These are phyloP conservation scores for Plectus sambesii DNA, from an alignment of 1,140 invertebrate genomes.

Conservation along the genomic window DNA sequence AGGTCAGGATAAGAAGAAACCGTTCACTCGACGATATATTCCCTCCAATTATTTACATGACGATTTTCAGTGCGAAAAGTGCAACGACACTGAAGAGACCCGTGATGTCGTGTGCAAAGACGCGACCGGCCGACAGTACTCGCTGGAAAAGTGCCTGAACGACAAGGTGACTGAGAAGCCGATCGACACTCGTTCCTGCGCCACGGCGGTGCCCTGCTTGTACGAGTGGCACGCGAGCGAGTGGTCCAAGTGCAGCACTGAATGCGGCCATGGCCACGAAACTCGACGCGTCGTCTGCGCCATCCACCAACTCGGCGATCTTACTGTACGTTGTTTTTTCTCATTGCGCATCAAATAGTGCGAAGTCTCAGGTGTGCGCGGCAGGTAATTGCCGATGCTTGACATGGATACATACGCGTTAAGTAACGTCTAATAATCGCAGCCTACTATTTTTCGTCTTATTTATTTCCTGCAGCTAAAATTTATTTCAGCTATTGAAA, in stretches of 20 bases:
- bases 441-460: too few relatives aligned
- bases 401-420: too few relatives aligned
- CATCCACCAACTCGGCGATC: slow-evolving; percentile 53
- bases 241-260: slow-evolving; percentile 64
- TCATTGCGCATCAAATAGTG: too few relatives aligned
- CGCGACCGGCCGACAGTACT: slow-evolving; percentile 36
- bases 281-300: slow-evolving; percentile 73
- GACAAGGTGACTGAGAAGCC: slow-evolving; percentile 38
- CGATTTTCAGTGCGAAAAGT: slow-evolving; percentile 32
- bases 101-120: slow-evolving; percentile 43
- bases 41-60: neutral
- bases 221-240: slow-evolving; percentile 71
- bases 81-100: slow-evolving; percentile 44
- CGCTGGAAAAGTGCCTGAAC: slow-evolving; percentile 39
- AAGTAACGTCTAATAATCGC: too few relatives aligned
- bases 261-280: slow-evolving; percentile 69
- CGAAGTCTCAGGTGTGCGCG: too few relatives aligned
- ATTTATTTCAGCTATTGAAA: slow-evolving; percentile 3
- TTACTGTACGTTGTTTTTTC: too few relatives aligned
- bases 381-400: too few relatives aligned
- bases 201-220: slow-evolving; percentile 53
- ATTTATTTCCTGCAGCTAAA: too few relatives aligned
- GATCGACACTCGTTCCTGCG: slow-evolving; percentile 33
- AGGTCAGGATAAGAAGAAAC: too few relatives aligned
- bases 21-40: too few relatives aligned